Percentiles rank a stretch among this genome's conserved stretches.
These are phyloP conservation scores for Pseudonaja textilis DNA, from an alignment of 2,113 vertebrate genomes.

Conservation along the genomic window DNA sequence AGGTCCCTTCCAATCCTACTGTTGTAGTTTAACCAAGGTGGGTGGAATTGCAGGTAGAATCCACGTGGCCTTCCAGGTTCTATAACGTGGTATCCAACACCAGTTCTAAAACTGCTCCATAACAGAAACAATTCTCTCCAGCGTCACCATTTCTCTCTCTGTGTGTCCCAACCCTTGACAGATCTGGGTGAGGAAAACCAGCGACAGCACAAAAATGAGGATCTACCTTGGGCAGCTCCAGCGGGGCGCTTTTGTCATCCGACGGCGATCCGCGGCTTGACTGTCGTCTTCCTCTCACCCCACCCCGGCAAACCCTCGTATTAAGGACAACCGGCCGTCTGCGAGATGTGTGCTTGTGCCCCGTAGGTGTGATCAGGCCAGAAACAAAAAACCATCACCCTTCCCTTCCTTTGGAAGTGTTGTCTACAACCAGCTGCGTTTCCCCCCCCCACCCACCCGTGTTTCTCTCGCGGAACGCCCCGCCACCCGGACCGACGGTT, in stretches of 20 bases:
- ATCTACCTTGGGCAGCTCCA: conserved; percentile 98
- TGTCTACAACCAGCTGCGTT: conserved; percentile 55
- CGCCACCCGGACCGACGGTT: conserved; percentile 40
- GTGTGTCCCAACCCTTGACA: conserved; percentile 44
- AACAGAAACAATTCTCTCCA: not conserved
- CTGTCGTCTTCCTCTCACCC: not conserved
- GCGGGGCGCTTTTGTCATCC: conserved; percentile 93
- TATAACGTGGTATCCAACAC: not conserved
- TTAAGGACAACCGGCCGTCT: conserved; percentile 25
- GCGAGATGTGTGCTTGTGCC: conserved; percentile 3
- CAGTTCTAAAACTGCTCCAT: not conserved
- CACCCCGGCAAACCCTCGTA: conserved; percentile 19
- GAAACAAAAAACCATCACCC: not conserved
- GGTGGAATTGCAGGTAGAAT: not conserved
- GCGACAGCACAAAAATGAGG: conserved; percentile 98
- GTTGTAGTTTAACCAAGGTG: not conserved
- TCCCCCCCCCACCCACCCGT: no score
- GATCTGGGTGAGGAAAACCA: conserved; percentile 99
- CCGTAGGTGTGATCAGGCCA: not conserved
- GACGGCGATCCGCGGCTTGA: conserved; percentile 91
- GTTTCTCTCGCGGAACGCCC: conserved; percentile 43
- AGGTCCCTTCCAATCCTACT: not conserved
- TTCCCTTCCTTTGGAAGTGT: not conserved
- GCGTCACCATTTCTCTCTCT: not conserved
- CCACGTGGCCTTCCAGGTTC: not conserved